These are phyloP conservation scores for Leucoraja erinaceus DNA, from an alignment of 2,113 vertebrate species.

Conservation along the genomic window DNA sequence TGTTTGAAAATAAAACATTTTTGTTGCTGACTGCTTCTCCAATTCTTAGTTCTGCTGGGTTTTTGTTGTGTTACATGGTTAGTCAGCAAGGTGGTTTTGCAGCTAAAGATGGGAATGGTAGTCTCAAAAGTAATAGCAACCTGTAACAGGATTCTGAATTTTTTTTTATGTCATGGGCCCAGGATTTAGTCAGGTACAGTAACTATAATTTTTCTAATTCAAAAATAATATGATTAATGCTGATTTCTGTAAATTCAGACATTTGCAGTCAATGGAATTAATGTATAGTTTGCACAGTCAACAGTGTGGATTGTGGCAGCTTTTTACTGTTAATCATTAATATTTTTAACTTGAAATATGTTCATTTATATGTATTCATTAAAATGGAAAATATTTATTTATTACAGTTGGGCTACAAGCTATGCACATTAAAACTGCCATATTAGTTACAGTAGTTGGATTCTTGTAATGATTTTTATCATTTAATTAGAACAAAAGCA, in stretches of 20 bases:
- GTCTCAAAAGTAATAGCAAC: background rate
- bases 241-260: background rate
- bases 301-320: background rate
- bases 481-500: background rate
- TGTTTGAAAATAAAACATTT: background rate
- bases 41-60: background rate
- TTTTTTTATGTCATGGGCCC: background rate
- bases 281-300: background rate
- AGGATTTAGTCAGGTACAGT: background rate
- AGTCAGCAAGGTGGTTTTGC: background rate
- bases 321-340: background rate
- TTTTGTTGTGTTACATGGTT: background rate
- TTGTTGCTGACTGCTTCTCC: background rate
- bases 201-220: background rate
- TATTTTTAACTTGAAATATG: background rate
- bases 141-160: background rate
- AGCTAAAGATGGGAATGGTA: background rate
- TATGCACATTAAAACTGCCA: background rate
- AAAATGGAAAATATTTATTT: background rate
- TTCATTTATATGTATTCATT: background rate
- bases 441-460: background rate
- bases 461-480: background rate
- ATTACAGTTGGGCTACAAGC: background rate
- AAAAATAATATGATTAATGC: background rate
- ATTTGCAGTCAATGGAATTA: background rate